phyloP scores from a whole-genome alignment of 1,140 invertebrate species.

The Parapsyche elsis region DNA sequence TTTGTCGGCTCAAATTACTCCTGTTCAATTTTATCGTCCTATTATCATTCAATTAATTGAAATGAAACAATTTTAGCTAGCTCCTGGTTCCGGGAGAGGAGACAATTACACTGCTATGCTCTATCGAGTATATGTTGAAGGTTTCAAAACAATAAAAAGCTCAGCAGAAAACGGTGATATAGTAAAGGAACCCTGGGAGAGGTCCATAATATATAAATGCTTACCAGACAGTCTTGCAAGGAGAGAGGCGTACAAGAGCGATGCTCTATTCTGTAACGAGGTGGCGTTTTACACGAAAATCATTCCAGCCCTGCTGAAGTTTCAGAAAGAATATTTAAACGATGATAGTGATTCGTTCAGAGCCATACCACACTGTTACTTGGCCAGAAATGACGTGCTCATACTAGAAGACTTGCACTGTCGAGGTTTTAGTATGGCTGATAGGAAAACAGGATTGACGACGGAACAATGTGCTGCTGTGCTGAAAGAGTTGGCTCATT shows the following conservation, averaged over 20 bases:
- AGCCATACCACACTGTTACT: constrained; percentile 74
- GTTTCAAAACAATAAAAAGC: constrained; percentile 63
- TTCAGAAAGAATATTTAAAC: constrained; percentile 65
- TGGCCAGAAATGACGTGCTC: constrained; percentile 72
- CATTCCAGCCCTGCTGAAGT: constrained; percentile 71
- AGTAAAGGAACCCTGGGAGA: constrained; percentile 66
- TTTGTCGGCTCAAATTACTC: too few species aligned
- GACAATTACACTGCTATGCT: constrained; percentile 81
- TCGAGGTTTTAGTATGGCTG: constrained; percentile 75
- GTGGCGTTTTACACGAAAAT: constrained; percentile 77
- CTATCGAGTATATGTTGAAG: constrained; percentile 72
- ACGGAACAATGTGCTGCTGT: constrained; percentile 71
- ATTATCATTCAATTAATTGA: not conserved
- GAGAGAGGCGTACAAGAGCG: constrained; percentile 76
- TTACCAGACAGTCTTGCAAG: constrained; percentile 72
- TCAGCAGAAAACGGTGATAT: constrained; percentile 59
- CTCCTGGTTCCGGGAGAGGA: constrained; percentile 75
- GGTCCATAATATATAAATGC: constrained; percentile 76
- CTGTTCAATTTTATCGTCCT: too few species aligned
- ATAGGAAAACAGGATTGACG: constrained; percentile 72
- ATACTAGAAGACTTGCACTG: constrained; percentile 72
- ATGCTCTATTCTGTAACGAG: constrained; percentile 76
- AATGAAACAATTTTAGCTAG: constrained; percentile 62
- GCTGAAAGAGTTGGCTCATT: constrained; percentile 72
- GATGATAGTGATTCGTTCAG: constrained; percentile 67